Evolutionary conservation across 2,888 invertebrate genomes (phyloP).

Genomic region (Cosmia trapezina): DNA sequence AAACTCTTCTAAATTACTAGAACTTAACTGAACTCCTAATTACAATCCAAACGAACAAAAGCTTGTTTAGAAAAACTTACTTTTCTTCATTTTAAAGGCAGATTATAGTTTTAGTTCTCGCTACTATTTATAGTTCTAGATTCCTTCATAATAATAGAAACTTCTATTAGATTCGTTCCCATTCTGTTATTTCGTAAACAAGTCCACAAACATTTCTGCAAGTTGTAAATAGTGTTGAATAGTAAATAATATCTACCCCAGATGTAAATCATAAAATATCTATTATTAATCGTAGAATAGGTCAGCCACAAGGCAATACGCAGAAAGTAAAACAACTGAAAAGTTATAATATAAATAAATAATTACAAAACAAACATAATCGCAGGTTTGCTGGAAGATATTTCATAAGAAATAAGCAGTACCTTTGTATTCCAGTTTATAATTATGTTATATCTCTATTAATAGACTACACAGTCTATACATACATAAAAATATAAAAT

Average conservation of each 20-base stretch:
- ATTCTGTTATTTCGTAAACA: constrained; percentile 35
- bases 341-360: neutral
- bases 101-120: neutral
- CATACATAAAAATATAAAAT: no score
- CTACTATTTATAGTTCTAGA: constrained; percentile 3
- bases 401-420: no score
- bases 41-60: neutral
- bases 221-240: constrained; percentile 21
- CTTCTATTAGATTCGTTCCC: constrained; percentile 16
- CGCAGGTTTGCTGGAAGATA: no score
- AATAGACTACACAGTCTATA: no score
- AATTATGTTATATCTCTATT: no score
- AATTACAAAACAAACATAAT: neutral
- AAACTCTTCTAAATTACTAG: neutral
- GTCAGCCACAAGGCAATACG: neutral
- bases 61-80: neutral
- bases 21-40: neutral
- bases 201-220: constrained; percentile 44
- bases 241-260: constrained; percentile 6
- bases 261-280: constrained; percentile 11
- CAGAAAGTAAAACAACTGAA: neutral
- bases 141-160: constrained; percentile 13
- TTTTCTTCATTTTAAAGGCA: neutral
- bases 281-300: constrained; percentile 3
- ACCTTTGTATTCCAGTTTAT: no score